Percentiles rank a stretch among this genome's conserved stretches.
These are phyloP conservation scores for Troilus luridus DNA, from an alignment of 2,888 invertebrate genomes.

Conservation along the genomic window DNA sequence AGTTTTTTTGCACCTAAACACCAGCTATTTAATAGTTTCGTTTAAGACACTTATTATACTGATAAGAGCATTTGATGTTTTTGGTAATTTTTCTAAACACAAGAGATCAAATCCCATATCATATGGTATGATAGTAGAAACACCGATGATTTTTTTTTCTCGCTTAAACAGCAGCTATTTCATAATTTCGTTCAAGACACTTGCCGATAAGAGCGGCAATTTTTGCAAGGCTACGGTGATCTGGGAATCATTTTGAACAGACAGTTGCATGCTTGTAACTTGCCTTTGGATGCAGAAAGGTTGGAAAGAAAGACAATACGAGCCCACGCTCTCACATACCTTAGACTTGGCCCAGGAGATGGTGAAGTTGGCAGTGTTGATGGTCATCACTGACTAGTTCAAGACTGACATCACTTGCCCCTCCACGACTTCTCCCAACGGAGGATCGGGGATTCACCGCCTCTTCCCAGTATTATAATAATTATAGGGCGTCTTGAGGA, in stretches of 20 bases:
- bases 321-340: background rate
- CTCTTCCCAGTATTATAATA: background rate
- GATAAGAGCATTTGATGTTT: too few species aligned
- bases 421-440: background rate
- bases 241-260: background rate
- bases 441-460: background rate
- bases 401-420: slow-evolving; percentile 12
- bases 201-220: too few species aligned
- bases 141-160: too few species aligned
- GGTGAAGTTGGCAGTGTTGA: background rate
- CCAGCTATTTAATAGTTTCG: too few species aligned
- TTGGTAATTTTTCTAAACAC: too few species aligned
- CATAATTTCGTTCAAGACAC: too few species aligned
- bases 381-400: slow-evolving; percentile 5
- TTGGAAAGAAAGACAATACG: background rate
- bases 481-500: background rate
- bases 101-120: too few species aligned
- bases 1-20: too few species aligned
- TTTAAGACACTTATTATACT: too few species aligned
- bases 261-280: background rate
- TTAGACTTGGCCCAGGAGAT: background rate
- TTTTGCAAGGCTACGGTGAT: background rate
- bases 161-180: too few species aligned
- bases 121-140: too few species aligned
- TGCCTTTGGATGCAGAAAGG: too few species aligned